These are phyloP conservation scores for Saxidomus purpurata DNA, from an alignment of 1,140 invertebrate genomes.

Conservation along the genomic window DNA sequence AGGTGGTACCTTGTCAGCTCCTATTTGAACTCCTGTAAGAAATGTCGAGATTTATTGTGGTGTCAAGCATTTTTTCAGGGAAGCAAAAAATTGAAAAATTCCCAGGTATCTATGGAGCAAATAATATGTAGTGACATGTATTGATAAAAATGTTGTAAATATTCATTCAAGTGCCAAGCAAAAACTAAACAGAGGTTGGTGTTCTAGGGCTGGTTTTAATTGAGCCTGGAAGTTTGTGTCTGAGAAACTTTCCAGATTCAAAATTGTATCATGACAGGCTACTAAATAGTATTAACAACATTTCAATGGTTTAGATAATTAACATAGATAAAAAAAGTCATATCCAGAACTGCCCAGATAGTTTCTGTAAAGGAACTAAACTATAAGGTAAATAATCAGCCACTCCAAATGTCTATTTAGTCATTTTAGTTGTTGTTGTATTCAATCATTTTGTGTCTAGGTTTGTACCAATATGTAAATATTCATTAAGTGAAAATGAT, in stretches of 20 bases:
- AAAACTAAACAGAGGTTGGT: slow-evolving; percentile 1
- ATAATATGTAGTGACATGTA: slow-evolving; percentile 40
- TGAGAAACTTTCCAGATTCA: not conserved
- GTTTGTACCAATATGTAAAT: too few relatives aligned
- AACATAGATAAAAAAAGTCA: too few relatives aligned
- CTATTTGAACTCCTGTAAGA: slow-evolving; percentile 33
- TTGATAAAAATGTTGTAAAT: slow-evolving; percentile 50
- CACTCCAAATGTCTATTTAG: too few relatives aligned
- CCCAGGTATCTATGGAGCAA: slow-evolving; percentile 10
- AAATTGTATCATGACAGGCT: not conserved
- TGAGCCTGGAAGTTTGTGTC: not conserved
- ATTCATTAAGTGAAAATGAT: too few relatives aligned
- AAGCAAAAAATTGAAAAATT: slow-evolving; percentile 59
- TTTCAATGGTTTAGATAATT: not conserved
- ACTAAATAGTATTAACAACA: not conserved
- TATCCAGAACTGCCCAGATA: too few relatives aligned
- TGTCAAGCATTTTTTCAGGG: slow-evolving; percentile 44
- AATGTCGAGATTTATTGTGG: not conserved
- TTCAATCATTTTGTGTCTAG: too few relatives aligned
- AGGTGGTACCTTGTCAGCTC: not conserved
- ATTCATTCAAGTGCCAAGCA: slow-evolving; percentile 18
- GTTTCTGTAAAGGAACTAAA: too few relatives aligned
- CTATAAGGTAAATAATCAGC: too few relatives aligned
- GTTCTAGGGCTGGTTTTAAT: slow-evolving; percentile 1
- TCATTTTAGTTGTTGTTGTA: too few relatives aligned